Evolutionary conservation across 1,140 invertebrate species (phyloP).

Genomic region (Drosophila insularis): DNA sequence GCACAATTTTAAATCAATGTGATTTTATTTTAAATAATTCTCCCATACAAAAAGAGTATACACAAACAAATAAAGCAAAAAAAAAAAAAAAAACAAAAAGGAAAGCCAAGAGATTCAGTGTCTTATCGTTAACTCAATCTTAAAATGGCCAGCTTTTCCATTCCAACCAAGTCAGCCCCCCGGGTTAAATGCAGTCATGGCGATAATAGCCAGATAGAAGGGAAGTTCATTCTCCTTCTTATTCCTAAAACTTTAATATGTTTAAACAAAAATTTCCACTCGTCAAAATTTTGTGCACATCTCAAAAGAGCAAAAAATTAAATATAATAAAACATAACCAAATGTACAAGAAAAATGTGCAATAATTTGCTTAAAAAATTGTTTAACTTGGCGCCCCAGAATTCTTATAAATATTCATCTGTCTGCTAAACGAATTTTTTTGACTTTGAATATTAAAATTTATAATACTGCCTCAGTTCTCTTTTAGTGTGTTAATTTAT

Average conservation of each 20-base stretch:
- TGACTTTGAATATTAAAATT: constrained; percentile 7
- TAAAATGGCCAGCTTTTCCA: constrained; percentile 35
- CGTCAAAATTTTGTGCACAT: background rate
- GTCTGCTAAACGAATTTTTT: constrained; percentile 5
- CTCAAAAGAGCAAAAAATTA: no score
- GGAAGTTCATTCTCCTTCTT: background rate
- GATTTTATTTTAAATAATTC: background rate
- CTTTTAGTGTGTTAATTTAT: constrained; percentile 44
- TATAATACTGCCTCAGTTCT: constrained; percentile 16
- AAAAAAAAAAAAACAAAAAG: constrained; percentile 41
- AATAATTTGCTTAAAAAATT: constrained; percentile 13
- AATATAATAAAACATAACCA: background rate
- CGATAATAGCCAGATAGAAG: background rate
- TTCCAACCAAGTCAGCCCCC: constrained; percentile 17
- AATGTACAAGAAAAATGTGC: background rate
- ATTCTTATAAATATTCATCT: constrained; percentile 19
- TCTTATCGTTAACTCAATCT: constrained; percentile 68
- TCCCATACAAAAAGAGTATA: constrained; percentile 13
- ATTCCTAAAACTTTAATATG: background rate
- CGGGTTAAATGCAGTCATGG: background rate
- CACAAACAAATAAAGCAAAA: constrained; percentile 23
- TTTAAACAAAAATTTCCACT: background rate
- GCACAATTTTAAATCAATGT: no score
- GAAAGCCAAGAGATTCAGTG: constrained; percentile 50
- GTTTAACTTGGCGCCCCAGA: constrained; percentile 9